Percentiles rank a stretch among this genome's conserved stretches.
These are phyloP conservation scores for Steatocranus sp. DNA, from an alignment of 2,797 vertebrate species.

Conservation along the genomic window DNA sequence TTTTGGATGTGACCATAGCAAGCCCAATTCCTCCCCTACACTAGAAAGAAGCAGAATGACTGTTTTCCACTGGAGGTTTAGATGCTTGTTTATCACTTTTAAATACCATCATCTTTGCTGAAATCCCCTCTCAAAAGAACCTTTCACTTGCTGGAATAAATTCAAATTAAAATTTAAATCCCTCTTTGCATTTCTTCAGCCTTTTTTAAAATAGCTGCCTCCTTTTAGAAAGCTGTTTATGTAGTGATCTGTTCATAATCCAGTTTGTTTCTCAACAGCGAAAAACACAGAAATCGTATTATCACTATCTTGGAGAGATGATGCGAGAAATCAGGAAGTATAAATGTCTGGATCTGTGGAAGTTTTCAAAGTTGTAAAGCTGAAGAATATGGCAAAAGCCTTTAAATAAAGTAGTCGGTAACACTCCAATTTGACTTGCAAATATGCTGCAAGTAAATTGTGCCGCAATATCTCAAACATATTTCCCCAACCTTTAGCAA, in stretches of 20 bases:
- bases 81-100: slow-evolving; percentile 90
- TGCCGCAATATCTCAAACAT: slow-evolving; percentile 47
- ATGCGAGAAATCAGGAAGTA: slow-evolving; percentile 83
- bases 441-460: slow-evolving; percentile 67
- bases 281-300: slow-evolving; percentile 87
- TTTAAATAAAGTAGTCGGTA: slow-evolving; percentile 69
- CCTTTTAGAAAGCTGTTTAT: slow-evolving; percentile 90
- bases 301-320: slow-evolving; percentile 87
- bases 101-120: slow-evolving; percentile 87
- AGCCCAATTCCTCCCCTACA: slow-evolving; percentile 75
- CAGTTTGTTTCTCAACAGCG: slow-evolving; percentile 89
- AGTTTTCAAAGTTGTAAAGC: slow-evolving; percentile 81
- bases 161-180: slow-evolving; percentile 92
- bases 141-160: slow-evolving; percentile 90
- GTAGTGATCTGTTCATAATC: slow-evolving; percentile 89
- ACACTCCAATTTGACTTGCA: slow-evolving; percentile 76
- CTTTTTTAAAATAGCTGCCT: slow-evolving; percentile 89
- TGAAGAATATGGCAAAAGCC: slow-evolving; percentile 65
- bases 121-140: slow-evolving; percentile 89
- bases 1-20: slow-evolving; percentile 76
- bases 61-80: slow-evolving; percentile 82
- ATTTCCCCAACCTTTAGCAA: slow-evolving; percentile 61
- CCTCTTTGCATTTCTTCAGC: slow-evolving; percentile 88
- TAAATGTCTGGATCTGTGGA: slow-evolving; percentile 79
- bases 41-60: slow-evolving; percentile 78